phyloP scores from a whole-genome alignment of 2,797 vertebrate species.

The Pygocentrus nattereri region DNA sequence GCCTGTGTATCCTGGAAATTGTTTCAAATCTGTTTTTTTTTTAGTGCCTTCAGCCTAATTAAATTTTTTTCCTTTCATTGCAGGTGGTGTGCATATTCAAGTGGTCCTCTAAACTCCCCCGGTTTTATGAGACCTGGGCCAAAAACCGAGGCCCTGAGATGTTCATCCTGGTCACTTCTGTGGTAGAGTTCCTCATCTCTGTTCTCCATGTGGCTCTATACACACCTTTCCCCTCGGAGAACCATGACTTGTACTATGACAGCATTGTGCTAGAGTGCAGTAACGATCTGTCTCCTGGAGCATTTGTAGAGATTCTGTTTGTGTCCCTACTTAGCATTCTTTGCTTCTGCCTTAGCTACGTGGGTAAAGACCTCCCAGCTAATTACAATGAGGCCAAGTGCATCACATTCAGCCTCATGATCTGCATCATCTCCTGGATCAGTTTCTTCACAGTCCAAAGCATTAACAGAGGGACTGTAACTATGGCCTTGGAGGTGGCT shows the following conservation, averaged over 20 bases:
- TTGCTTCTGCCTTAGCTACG: constrained; percentile 85
- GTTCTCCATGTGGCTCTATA: constrained; percentile 59
- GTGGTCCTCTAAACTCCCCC: constrained; percentile 82
- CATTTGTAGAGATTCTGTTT: constrained; percentile 68
- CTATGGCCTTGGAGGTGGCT: constrained; percentile 75
- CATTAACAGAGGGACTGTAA: constrained; percentile 74
- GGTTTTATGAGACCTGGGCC: constrained; percentile 79
- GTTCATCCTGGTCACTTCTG: constrained; percentile 71
- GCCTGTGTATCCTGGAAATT: not conserved
- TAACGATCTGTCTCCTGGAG: constrained; percentile 67
- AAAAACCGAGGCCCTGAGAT: constrained; percentile 79
- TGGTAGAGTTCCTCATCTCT: constrained; percentile 68
- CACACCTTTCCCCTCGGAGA: constrained; percentile 65
- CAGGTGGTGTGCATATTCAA: constrained; percentile 88
- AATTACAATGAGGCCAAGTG: constrained; percentile 89
- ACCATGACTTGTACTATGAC: constrained; percentile 72
- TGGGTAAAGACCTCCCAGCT: constrained; percentile 87
- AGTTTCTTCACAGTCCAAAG: constrained; percentile 83
- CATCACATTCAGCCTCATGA: constrained; percentile 84
- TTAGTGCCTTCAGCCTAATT: not conserved
- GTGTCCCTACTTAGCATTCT: constrained; percentile 73
- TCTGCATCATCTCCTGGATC: constrained; percentile 84
- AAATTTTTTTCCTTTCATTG: constrained; percentile 63
- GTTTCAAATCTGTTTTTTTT: not conserved
- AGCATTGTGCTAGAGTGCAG: constrained; percentile 80